Percentiles rank a stretch among this genome's conserved stretches.
These are phyloP conservation scores for Heterochromis multidens DNA, from an alignment of 2,113 vertebrate genomes.

Conservation along the genomic window DNA sequence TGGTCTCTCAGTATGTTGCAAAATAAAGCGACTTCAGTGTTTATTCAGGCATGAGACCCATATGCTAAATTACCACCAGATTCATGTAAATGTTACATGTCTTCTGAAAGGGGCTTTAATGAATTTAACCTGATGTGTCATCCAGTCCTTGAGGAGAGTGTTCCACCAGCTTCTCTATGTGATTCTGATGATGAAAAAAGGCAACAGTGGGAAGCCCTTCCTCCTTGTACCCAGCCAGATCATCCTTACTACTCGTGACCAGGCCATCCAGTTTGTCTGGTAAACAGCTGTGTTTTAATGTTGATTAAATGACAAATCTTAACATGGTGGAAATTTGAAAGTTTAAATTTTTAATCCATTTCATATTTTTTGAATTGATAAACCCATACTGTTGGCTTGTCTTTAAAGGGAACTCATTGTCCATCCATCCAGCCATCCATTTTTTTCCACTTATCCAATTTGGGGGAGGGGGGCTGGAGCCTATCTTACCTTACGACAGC, in stretches of 20 bases:
- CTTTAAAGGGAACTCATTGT: background rate
- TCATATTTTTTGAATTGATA: background rate
- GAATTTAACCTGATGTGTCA: background rate
- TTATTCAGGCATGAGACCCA: background rate
- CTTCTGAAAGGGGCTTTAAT: background rate
- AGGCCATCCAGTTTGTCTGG: constrained; percentile 88
- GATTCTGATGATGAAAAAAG: constrained; percentile 83
- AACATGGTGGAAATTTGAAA: background rate
- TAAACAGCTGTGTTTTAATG: constrained; percentile 44
- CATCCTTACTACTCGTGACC: constrained; percentile 70
- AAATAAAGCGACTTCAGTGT: background rate
- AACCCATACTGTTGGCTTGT: too few relatives aligned
- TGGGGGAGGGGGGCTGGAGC: background rate
- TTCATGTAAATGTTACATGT: background rate
- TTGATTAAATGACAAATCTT: background rate
- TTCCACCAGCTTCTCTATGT: constrained; percentile 82
- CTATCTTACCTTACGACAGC: background rate
- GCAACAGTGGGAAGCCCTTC: constrained; percentile 2
- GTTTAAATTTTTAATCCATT: background rate
- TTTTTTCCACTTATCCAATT: too few relatives aligned
- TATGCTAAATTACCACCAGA: background rate
- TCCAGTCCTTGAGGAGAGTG: constrained; percentile 70
- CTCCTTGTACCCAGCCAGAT: constrained; percentile 67
- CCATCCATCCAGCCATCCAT: background rate
- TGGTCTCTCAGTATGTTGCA: background rate